phyloP scores from a whole-genome alignment of 2,113 vertebrate species.

The Apodemus sylvaticus region DNA sequence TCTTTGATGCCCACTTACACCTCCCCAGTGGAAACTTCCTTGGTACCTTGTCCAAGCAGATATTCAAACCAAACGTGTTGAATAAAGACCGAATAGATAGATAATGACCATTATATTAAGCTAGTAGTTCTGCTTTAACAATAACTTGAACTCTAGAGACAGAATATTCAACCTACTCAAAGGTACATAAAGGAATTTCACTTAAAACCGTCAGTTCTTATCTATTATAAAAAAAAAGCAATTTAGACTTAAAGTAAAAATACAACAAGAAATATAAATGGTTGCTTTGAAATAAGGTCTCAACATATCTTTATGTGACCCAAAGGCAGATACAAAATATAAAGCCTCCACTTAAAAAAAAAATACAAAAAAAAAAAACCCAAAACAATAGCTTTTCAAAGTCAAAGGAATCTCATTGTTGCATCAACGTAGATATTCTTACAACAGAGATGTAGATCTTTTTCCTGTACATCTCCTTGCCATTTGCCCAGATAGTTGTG shows the following conservation, averaged over 20 bases:
- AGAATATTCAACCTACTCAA: conserved; percentile 10
- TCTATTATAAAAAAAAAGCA: conserved; percentile 30
- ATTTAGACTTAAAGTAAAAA: not conserved
- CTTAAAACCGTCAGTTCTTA: not conserved
- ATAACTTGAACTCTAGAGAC: conserved; percentile 22
- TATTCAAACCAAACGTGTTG: conserved; percentile 23
- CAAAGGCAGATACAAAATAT: not conserved
- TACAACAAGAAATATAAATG: not conserved
- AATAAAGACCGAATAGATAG: not conserved
- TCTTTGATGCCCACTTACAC: not conserved
- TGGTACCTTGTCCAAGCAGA: conserved; percentile 1
- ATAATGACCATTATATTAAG: not conserved
- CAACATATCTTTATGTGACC: conserved; percentile 25
- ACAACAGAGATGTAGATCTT: not conserved
- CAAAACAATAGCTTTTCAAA: not conserved
- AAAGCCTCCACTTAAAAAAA: conserved; percentile 15
- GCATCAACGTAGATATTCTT: not conserved
- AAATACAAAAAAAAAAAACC: too few species aligned
- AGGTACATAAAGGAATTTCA: conserved; percentile 12
- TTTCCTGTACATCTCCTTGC: not conserved
- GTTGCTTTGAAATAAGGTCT: conserved; percentile 12
- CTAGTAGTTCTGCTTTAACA: not conserved
- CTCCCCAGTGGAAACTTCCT: not conserved
- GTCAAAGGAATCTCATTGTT: not conserved
- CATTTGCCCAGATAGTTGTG: not conserved